Conservation (phyloP, 2,888 invertebrate species). For the Muscina levida region DNA sequence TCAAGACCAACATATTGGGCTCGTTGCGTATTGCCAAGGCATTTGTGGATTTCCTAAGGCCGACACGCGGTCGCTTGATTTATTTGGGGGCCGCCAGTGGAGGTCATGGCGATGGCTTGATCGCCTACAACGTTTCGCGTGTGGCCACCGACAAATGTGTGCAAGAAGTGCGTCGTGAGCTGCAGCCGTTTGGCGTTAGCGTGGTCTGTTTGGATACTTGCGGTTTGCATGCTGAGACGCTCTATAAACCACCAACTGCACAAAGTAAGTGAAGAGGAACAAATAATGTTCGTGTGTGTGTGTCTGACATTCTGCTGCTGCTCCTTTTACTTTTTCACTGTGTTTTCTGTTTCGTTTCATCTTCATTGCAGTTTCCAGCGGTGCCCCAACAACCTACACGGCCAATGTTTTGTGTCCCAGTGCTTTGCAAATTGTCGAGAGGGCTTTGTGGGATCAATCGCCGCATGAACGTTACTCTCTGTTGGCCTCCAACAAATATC, state of each 20-base stretch:
- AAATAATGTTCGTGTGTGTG: slow-evolving; percentile 22
- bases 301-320: slow-evolving; percentile 14
- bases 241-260: slow-evolving; percentile 84
- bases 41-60: slow-evolving; percentile 86
- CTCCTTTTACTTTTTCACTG: slow-evolving; percentile 7
- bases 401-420: slow-evolving; percentile 83
- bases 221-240: slow-evolving; percentile 83
- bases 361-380: slow-evolving; percentile 73
- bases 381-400: slow-evolving; percentile 84
- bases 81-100: slow-evolving; percentile 82
- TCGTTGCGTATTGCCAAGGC: slow-evolving; percentile 87
- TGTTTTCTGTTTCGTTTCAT: slow-evolving; percentile 24
- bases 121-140: slow-evolving; percentile 83
- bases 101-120: slow-evolving; percentile 78
- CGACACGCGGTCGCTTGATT: slow-evolving; percentile 84
- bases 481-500: slow-evolving; percentile 77
- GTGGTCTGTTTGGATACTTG: slow-evolving; percentile 89
- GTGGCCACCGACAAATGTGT: slow-evolving; percentile 91
- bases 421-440: slow-evolving; percentile 83
- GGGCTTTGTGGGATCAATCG: slow-evolving; percentile 82
- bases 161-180: slow-evolving; percentile 85
- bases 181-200: slow-evolving; percentile 86
- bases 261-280: slow-evolving; percentile 76
- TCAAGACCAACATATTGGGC: slow-evolving; percentile 86
- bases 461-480: slow-evolving; percentile 81